Conservation (phyloP, 2,888 invertebrate genomes). For the Amphipyra tragopoginis region DNA sequence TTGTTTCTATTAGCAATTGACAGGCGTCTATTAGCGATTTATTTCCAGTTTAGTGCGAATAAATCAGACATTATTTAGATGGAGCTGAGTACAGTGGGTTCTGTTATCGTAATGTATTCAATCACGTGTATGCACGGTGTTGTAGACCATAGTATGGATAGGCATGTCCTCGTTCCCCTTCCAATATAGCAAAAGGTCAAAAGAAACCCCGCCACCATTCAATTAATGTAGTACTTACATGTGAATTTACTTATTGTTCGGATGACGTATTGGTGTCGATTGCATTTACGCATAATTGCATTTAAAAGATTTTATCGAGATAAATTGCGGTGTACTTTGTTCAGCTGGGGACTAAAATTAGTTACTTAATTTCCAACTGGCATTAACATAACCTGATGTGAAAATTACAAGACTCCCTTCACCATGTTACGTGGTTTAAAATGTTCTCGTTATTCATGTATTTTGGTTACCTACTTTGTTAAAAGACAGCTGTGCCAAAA, state of each 20-base stretch:
- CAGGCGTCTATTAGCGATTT: slow-evolving; percentile 35
- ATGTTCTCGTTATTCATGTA: slow-evolving; percentile 5
- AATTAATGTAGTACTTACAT: slow-evolving; percentile 26
- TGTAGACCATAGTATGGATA: slow-evolving; percentile 44
- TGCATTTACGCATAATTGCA: slow-evolving; percentile 24
- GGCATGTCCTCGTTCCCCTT: slow-evolving; percentile 59
- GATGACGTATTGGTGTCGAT: slow-evolving; percentile 19
- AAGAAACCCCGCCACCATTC: slow-evolving; percentile 49
- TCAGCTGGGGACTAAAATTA: slow-evolving; percentile 12
- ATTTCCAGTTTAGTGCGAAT: slow-evolving; percentile 37
- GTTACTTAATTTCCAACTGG: slow-evolving; percentile 13
- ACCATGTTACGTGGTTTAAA: slow-evolving; percentile 1
- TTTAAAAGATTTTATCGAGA: slow-evolving; percentile 9
- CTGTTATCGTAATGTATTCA: slow-evolving; percentile 42
- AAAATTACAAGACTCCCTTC: slow-evolving; percentile 26
- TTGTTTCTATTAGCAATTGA: slow-evolving; percentile 45
- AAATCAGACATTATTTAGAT: slow-evolving; percentile 21
- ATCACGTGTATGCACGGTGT: slow-evolving; percentile 28
- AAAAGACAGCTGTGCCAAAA: background rate
- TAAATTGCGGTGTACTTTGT: slow-evolving; percentile 7
- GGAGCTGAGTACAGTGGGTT: slow-evolving; percentile 13
- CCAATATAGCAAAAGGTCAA: slow-evolving; percentile 59
- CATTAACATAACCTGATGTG: slow-evolving; percentile 37
- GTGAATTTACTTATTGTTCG: slow-evolving; percentile 45
- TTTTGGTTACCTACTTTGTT: slow-evolving; percentile 8